phyloP scores from a whole-genome alignment of 2,113 vertebrate genomes.

The Rhynchopsitta pachyrhyncha region DNA sequence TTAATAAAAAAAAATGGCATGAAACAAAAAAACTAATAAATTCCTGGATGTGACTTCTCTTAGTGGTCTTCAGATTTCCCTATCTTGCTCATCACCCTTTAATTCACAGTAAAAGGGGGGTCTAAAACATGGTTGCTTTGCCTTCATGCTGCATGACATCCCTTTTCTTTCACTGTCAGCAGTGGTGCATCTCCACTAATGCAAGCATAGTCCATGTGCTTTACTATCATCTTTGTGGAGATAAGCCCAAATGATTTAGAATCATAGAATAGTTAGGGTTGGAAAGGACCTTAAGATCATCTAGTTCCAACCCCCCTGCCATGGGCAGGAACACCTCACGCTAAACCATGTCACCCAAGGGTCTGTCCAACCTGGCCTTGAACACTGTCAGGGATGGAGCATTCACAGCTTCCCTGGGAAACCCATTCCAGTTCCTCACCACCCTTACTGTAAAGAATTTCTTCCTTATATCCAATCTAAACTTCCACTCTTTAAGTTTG shows the following conservation, averaged over 20 bases:
- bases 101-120: not conserved
- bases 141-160: not conserved
- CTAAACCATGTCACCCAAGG: too few species aligned
- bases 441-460: too few species aligned
- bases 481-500: too few species aligned
- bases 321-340: too few species aligned
- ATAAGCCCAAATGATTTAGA: not conserved
- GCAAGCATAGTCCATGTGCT: not conserved
- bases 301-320: too few species aligned
- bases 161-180: not conserved
- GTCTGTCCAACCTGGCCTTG: too few species aligned
- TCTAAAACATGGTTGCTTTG: not conserved
- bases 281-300: too few species aligned
- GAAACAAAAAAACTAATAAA: not conserved
- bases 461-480: too few species aligned
- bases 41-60: not conserved
- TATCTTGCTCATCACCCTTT: not conserved
- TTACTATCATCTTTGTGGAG: not conserved
- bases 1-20: not conserved
- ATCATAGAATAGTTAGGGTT: too few species aligned
- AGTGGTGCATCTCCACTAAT: not conserved
- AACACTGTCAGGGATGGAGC: too few species aligned
- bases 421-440: too few species aligned
- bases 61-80: not conserved
- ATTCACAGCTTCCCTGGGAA: too few species aligned